Percentiles rank a stretch among this genome's conserved stretches.
Evolutionary conservation across 2,113 vertebrate genomes (phyloP).

Genomic region (Mellivora capensis): DNA sequence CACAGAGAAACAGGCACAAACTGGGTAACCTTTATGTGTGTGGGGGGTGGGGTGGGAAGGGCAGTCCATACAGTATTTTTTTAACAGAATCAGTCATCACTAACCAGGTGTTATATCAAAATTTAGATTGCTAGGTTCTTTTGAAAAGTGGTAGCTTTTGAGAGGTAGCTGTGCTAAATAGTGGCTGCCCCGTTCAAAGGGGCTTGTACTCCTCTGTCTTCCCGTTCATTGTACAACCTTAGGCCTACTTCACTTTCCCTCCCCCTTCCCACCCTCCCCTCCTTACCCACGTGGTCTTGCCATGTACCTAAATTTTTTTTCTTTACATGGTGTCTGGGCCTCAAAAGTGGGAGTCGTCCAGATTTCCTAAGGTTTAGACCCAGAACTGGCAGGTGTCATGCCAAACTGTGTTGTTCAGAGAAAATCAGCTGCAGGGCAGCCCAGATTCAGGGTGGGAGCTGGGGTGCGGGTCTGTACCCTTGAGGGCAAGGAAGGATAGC

Average conservation of each 20-base stretch:
- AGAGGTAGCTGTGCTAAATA: background rate
- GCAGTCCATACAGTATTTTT: background rate
- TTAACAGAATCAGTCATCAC: background rate
- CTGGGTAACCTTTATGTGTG: background rate
- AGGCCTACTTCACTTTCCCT: background rate
- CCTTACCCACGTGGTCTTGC: background rate
- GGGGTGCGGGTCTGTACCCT: background rate
- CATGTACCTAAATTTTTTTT: background rate
- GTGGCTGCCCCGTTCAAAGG: no score
- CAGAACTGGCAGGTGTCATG: background rate
- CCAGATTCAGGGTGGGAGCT: accelerated
- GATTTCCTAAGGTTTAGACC: background rate
- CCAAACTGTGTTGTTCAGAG: background rate
- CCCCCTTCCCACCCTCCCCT: background rate
- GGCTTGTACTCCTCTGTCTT: background rate
- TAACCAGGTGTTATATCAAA: background rate
- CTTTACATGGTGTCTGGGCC: background rate
- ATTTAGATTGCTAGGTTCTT: background rate
- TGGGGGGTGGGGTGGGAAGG: background rate
- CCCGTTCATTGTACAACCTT: background rate
- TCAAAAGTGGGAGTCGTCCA: background rate
- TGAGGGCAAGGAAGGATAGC: background rate
- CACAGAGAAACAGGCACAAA: background rate
- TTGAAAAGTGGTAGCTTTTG: background rate
- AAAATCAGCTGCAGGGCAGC: background rate